Base-by-base conservation (phyloP, 2,888 invertebrate genomes). In the Xestia rhomboidea region DNA sequence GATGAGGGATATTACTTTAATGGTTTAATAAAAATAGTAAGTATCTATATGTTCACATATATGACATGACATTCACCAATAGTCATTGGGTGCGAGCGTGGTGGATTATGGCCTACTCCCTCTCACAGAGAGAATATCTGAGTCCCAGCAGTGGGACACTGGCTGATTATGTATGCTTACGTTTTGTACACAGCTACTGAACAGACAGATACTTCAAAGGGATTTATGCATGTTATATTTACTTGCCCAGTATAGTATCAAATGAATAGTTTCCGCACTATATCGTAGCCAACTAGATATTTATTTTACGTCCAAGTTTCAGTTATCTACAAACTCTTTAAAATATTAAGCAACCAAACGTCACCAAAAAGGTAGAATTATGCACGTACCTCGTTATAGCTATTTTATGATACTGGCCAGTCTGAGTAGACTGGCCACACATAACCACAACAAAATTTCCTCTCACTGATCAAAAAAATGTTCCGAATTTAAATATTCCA, bases 401-500 rank as follows among this genome's bases (percentile, higher is more conserved):
- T 34, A 68, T 49, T 10, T 27, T 60, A 27, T 24, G 38, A 30
- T 68, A 46, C 67, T 5, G 13, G 30, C 41, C 54, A 24, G 34
- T 15, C 62, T 44, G 27, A n/a, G n/a, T n/a, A n/a, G n/a, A n/a
- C n/a, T n/a, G n/a, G n/a, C n/a, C n/a, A n/a, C 21, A 27, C 21
- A 66, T 62, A 69, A 73, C 49, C 49, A 73, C 67, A 70, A 68
- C 30, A 57, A 60, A 2, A 44, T 82, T 80, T 63, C 38, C 51
- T 60, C 46, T 60, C 38, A 67, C 68, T 64, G 75, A 68, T 46
- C 74, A 75, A 84, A 49, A 79, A 73, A 80, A 13, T 49, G 0
- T 75, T 75, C 63, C 34, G 27, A 71, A 82, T 82, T 82, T 84
- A 82, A 82, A 84, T 84, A 81, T 84, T 82, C 63, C 68, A 81